Evolutionary conservation across 2,113 vertebrate genomes (phyloP).

Genomic region (Rhabdornis inornatus): DNA sequence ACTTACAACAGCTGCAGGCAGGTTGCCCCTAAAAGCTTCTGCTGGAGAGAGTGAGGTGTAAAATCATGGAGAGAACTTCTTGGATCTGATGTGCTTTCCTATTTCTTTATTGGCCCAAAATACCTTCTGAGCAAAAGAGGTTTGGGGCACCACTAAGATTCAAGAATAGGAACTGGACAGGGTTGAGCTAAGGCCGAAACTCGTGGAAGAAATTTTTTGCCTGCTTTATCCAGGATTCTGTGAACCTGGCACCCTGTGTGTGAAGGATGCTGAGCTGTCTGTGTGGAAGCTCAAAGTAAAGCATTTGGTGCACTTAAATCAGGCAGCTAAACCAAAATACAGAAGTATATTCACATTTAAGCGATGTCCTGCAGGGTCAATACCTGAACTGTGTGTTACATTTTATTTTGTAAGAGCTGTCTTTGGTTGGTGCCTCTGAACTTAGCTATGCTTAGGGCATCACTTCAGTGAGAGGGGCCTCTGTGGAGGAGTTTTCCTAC

Average conservation of each 20-base stretch:
- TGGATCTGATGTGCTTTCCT: background rate
- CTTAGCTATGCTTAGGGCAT: background rate
- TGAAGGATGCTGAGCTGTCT: background rate
- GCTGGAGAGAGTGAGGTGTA: background rate
- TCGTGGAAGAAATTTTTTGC: fast-evolving
- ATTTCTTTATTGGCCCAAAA: background rate
- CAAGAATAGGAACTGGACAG: background rate
- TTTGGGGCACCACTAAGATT: background rate
- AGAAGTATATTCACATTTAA: background rate
- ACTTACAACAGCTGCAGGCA: background rate
- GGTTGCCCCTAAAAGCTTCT: background rate
- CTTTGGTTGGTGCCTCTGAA: background rate
- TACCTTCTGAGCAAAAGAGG: background rate
- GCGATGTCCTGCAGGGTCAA: fast-evolving
- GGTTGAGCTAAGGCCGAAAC: background rate
- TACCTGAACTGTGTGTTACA: background rate
- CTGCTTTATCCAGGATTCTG: background rate
- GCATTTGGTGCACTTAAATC: background rate
- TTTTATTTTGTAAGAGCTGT: background rate
- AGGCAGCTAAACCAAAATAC: background rate
- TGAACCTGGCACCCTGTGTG: too few relatives aligned
- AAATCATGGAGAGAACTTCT: background rate
- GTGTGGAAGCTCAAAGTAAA: background rate
- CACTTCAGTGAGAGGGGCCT: background rate
- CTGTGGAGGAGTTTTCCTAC: background rate